Evolutionary conservation across 2,113 vertebrate species (phyloP).

Genomic region (Pangasianodon gigas): DNA sequence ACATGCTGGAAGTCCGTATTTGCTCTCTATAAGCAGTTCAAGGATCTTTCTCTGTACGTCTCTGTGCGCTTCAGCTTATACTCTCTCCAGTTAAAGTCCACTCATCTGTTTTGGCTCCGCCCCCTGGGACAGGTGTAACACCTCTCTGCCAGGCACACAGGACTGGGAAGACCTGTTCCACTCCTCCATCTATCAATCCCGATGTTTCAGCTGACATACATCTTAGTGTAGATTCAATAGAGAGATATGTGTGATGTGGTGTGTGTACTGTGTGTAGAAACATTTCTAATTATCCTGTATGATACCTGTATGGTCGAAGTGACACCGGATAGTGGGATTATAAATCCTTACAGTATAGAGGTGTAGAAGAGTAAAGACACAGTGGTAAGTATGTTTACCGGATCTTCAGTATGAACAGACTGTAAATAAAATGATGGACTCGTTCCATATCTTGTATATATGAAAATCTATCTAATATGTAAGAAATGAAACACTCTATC

Average conservation of each 20-base stretch:
- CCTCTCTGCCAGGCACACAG: constrained; percentile 47
- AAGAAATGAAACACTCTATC: background rate
- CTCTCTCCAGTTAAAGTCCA: constrained; percentile 59
- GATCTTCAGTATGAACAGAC: background rate
- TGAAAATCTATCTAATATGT: background rate
- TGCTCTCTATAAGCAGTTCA: constrained; percentile 41
- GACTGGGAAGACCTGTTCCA: constrained; percentile 75
- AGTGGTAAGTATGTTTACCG: background rate
- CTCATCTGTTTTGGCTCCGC: constrained; percentile 65
- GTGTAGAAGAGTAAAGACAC: background rate
- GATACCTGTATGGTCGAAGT: background rate
- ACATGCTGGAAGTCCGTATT: constrained; percentile 61
- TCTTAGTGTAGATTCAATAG: background rate
- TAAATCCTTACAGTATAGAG: background rate
- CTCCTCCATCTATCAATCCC: background rate
- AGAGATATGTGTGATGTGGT: background rate
- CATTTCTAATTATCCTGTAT: background rate
- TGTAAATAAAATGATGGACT: background rate
- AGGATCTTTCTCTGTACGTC: constrained; percentile 5
- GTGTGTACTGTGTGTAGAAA: background rate
- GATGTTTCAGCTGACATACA: background rate
- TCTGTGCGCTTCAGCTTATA: constrained; percentile 29
- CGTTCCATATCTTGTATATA: no score
- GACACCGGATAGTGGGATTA: background rate
- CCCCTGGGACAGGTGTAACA: constrained; percentile 67